phyloP scores from a whole-genome alignment of 1,140 invertebrate genomes.

The Conopomorpha cramerella region DNA sequence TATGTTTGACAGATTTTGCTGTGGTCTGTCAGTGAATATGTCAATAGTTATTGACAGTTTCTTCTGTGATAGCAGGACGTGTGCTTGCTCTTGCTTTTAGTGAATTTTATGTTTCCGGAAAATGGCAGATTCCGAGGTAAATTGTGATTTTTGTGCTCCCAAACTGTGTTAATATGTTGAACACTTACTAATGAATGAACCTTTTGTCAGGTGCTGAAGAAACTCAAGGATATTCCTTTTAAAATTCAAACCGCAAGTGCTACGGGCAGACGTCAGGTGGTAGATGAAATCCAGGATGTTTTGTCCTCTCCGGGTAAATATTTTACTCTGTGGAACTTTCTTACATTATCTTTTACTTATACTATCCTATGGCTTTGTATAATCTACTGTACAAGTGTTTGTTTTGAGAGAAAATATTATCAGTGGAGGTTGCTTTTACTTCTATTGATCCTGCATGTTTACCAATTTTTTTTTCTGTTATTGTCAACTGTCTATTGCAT shows the following conservation, averaged over 20 bases:
- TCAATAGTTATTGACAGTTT: constrained; percentile 9
- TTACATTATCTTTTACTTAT: constrained; percentile 6
- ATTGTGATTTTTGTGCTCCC: constrained; percentile 6
- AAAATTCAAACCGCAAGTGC: constrained; percentile 77
- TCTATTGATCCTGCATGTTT: too few species aligned
- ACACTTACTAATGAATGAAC: constrained; percentile 12
- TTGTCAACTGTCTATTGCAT: too few species aligned
- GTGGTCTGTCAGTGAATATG: too few species aligned
- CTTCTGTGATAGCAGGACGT: constrained; percentile 15
- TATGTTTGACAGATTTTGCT: too few species aligned
- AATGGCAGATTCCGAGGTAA: constrained; percentile 55
- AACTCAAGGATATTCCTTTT: constrained; percentile 79
- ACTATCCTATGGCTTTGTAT: too few species aligned
- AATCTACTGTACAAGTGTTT: too few species aligned
- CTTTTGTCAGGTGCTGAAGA: constrained; percentile 69
- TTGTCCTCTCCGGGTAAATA: constrained; percentile 74
- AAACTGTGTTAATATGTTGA: constrained; percentile 3
- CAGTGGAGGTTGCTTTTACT: too few species aligned
- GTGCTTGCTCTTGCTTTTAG: constrained; percentile 14
- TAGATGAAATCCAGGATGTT: constrained; percentile 73
- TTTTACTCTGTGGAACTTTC: constrained; percentile 4
- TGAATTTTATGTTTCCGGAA: constrained; percentile 25
- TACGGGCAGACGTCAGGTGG: constrained; percentile 71
- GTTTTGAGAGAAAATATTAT: too few species aligned
- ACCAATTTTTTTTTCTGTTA: too few species aligned